Conservation (phyloP, 1,140 invertebrate species). For the Drosophila baimaii region DNA sequence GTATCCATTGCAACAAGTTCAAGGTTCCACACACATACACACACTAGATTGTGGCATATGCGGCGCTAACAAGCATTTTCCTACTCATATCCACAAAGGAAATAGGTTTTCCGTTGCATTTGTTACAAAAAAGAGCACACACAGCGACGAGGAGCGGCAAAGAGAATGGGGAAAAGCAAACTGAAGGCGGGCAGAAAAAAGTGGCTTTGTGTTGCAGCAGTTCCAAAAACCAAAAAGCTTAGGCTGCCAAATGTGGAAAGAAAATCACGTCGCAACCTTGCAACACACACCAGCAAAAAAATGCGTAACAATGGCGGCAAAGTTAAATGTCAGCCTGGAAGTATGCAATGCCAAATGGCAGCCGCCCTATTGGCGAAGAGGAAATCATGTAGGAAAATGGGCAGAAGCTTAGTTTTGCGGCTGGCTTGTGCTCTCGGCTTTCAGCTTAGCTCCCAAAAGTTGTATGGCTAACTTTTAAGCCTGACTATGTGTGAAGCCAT, state of each 20-base stretch:
- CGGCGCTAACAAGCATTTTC: constrained; percentile 75
- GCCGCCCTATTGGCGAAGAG: constrained; percentile 1
- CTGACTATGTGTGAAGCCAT: constrained; percentile 21
- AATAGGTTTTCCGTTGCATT: constrained; percentile 76
- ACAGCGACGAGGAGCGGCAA: background rate
- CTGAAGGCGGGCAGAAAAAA: constrained; percentile 19
- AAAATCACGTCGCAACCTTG: constrained; percentile 50
- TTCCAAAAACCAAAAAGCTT: constrained; percentile 32
- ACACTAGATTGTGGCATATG: constrained; percentile 45
- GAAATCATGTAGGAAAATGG: constrained; percentile 10
- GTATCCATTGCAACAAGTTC: constrained; percentile 56
- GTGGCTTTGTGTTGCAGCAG: constrained; percentile 33
- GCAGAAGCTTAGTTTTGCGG: constrained; percentile 41
- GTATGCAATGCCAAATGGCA: constrained; percentile 39
- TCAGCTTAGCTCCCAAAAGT: constrained; percentile 45
- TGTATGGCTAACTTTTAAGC: constrained; percentile 56
- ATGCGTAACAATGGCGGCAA: constrained; percentile 52
- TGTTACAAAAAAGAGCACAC: constrained; percentile 47
- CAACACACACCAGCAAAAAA: constrained; percentile 46
- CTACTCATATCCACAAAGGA: constrained; percentile 74
- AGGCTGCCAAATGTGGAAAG: constrained; percentile 32
- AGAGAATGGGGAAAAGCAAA: constrained; percentile 15
- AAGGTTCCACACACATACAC: constrained; percentile 49
- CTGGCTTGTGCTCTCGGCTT: constrained; percentile 26
- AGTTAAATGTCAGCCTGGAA: constrained; percentile 57